A percentile compares a stretch with the other conserved stretches of the same genome.
Conservation (phyloP, 1,140 invertebrate genomes). For the Drosophila kikkawai region DNA sequence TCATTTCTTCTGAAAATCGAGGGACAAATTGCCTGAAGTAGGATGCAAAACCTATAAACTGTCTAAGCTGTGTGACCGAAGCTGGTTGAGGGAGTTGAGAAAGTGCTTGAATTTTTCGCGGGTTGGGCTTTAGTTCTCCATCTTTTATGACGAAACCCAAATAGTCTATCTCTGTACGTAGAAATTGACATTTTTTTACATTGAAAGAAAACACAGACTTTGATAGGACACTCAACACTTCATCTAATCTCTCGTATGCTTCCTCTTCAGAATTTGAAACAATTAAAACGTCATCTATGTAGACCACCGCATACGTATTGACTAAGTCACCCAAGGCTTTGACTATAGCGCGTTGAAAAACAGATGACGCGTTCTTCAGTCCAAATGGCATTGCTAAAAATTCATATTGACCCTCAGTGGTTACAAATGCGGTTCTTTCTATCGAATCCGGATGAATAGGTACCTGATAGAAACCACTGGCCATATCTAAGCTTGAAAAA, state of each 20-base stretch:
- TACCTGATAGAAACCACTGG: not conserved
- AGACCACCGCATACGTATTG: slow-evolving; percentile 1
- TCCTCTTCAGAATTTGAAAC: not conserved
- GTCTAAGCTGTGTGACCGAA: slow-evolving; percentile 5
- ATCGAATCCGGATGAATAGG: not conserved
- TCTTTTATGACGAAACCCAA: not conserved
- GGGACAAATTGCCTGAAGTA: slow-evolving; percentile 9
- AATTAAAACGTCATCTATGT: not conserved
- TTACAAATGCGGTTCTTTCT: not conserved
- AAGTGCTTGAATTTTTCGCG: not conserved
- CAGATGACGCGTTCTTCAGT: no score
- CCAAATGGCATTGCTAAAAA: no score
- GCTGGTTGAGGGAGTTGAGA: not conserved
- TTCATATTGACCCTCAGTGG: no score
- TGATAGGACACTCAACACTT: not conserved
- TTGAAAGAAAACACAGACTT: not conserved
- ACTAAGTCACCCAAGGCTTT: not conserved
- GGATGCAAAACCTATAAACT: slow-evolving; percentile 3
- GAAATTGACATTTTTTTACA: slow-evolving; percentile 1
- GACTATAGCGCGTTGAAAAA: not conserved
- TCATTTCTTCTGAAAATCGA: not conserved
- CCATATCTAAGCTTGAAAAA: not conserved
- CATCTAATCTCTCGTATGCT: not conserved
- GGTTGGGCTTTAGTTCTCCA: not conserved
- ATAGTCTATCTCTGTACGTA: not conserved